Evolutionary conservation across 2,888 invertebrate species (phyloP).

Genomic region (Lathronympha strigana): DNA sequence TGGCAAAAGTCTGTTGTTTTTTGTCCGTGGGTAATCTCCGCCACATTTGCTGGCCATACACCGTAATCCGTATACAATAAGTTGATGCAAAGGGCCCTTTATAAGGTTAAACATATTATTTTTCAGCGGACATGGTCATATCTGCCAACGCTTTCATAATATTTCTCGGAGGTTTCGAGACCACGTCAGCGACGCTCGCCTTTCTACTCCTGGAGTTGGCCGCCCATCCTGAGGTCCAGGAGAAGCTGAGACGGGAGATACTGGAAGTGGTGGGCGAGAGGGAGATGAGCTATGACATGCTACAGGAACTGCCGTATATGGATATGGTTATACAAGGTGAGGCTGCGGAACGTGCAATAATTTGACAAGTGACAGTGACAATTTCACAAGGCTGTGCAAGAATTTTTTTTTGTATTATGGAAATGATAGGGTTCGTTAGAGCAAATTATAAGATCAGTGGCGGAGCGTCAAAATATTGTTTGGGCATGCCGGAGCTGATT

Average conservation of each 20-base stretch:
- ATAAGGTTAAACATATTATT: background rate
- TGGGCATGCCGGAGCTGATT: too few relatives aligned
- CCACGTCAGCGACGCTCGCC: slow-evolving; percentile 83
- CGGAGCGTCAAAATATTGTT: too few relatives aligned
- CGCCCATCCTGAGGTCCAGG: slow-evolving; percentile 78
- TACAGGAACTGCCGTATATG: slow-evolving; percentile 82
- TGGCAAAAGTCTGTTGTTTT: too few relatives aligned
- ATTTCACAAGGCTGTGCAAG: too few relatives aligned
- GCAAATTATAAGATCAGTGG: too few relatives aligned
- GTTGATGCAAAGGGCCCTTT: too few relatives aligned
- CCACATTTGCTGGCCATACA: too few relatives aligned
- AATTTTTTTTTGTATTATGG: too few relatives aligned
- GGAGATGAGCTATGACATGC: slow-evolving; percentile 75
- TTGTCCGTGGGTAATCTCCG: too few relatives aligned
- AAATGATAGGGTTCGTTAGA: too few relatives aligned
- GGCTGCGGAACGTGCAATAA: background rate
- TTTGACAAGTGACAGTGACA: too few relatives aligned
- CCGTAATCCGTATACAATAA: too few relatives aligned
- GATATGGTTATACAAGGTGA: slow-evolving; percentile 84
- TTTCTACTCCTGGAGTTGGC: slow-evolving; percentile 84
- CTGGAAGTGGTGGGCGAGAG: slow-evolving; percentile 62
- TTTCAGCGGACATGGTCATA: slow-evolving; percentile 81
- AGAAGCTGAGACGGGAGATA: slow-evolving; percentile 78
- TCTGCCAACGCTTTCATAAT: slow-evolving; percentile 85
- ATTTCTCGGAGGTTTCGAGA: slow-evolving; percentile 86